Evolutionary conservation across 2,888 invertebrate species (phyloP).

Genomic region (Synergus japonicus): DNA sequence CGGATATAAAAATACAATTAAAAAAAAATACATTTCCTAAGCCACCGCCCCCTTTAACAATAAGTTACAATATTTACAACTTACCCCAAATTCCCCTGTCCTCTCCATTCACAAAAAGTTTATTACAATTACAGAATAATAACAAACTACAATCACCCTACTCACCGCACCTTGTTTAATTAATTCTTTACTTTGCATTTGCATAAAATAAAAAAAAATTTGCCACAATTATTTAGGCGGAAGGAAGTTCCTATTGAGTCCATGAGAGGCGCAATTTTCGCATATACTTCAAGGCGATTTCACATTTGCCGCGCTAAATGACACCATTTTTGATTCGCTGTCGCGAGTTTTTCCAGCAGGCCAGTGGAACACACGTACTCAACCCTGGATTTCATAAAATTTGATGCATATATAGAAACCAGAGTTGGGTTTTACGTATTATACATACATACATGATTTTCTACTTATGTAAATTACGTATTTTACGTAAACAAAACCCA

Average conservation of each 20-base stretch:
- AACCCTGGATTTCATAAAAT: too few species aligned
- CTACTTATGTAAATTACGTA: too few species aligned
- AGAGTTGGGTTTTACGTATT: too few species aligned
- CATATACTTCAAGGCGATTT: constrained; percentile 5
- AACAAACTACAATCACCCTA: constrained; percentile 48
- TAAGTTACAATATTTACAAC: constrained; percentile 51
- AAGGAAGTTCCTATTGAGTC: constrained; percentile 56
- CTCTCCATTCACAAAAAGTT: constrained; percentile 49
- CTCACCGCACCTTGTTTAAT: constrained; percentile 59
- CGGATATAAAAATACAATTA: constrained; percentile 51
- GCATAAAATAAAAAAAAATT: constrained; percentile 64
- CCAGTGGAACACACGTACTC: too few species aligned
- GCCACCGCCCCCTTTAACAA: constrained; percentile 71
- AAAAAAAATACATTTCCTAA: constrained; percentile 62
- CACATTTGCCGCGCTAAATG: background rate
- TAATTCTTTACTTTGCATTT: constrained; percentile 65
- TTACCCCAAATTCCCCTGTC: constrained; percentile 58
- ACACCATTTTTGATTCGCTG: background rate
- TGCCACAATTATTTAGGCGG: constrained; percentile 71
- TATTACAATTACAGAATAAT: constrained; percentile 39
- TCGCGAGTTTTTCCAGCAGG: background rate
- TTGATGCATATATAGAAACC: too few species aligned
- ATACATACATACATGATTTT: too few species aligned
- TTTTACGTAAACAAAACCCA: too few species aligned
- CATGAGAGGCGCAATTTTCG: constrained; percentile 62